These are phyloP conservation scores for Nemotelus pantherinus DNA, from an alignment of 2,888 invertebrate genomes.

Conservation along the genomic window DNA sequence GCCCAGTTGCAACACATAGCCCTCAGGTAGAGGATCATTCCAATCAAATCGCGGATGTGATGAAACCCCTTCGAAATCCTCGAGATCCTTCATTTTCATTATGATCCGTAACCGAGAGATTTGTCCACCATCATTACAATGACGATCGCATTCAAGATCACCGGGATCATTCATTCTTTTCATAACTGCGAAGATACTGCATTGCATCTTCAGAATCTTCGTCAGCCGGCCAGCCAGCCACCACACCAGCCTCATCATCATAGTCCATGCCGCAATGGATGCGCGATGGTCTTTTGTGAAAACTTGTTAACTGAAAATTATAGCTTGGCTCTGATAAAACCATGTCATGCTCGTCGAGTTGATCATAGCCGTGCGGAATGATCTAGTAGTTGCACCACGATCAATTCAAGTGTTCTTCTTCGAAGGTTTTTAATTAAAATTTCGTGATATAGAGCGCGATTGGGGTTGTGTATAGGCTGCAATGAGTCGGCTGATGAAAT, in stretches of 20 bases:
- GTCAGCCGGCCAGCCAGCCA: too few relatives aligned
- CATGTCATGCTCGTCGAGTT: not conserved
- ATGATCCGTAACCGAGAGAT: not conserved
- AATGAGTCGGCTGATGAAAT: too few relatives aligned
- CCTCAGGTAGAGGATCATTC: not conserved
- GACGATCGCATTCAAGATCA: not conserved
- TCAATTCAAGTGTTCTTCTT: conserved; percentile 4
- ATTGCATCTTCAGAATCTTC: too few relatives aligned
- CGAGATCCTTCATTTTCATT: not conserved
- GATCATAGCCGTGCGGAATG: not conserved
- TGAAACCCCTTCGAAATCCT: not conserved
- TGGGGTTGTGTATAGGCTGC: too few relatives aligned
- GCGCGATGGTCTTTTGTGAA: not conserved
- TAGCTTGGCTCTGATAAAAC: not conserved
- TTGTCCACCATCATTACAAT: not conserved
- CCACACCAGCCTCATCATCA: too few relatives aligned
- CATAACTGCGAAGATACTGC: not conserved
- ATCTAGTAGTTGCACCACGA: not conserved
- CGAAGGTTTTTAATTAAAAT: conserved; percentile 21
- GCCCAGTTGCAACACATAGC: not conserved
- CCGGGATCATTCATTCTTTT: not conserved
- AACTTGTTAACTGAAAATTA: conserved; percentile 1
- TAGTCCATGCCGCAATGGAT: too few relatives aligned
- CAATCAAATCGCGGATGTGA: not conserved
- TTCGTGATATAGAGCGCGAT: conserved; percentile 1